Evolutionary conservation across 2,888 invertebrate genomes (phyloP), one percentile per base, ranked within the genome.

Genomic region (Strigamia crassipes): DNA sequence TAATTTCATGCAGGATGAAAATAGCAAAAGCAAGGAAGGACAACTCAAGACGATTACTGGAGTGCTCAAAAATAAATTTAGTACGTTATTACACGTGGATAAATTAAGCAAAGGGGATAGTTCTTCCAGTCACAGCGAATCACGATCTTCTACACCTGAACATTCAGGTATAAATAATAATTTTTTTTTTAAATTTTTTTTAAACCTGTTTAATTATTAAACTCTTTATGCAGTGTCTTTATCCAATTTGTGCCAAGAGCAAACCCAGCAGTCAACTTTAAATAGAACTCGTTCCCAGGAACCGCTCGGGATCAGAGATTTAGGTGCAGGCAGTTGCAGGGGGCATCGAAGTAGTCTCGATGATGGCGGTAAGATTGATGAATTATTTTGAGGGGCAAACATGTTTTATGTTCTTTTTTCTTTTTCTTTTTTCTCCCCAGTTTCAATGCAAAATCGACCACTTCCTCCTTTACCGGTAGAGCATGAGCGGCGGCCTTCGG

Each of bases 111-210:
- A 78, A 78, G 42, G 38, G 1, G 42, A 38, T 34, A 78, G 78
- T 66, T 66, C 66, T 9, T 66, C 66, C 9, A 66, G 66, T 66
- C 66, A 27, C 23, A 66, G 66, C 15, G 66, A 23, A 21, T 83
- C 83, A 18, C 21, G 79, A 13, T 83, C 83, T 41, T 82, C 82
- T 13, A 83, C 80, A n/a, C 81, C 82, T 46, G 66, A 66, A 13
- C 66, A 66, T 66, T 9, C 66, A 15, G 66, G 66, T 66, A 66
- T 6, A 23, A 23, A 66, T 23, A 10, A 18, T 61, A 18, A 56
- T 56, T 18, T 13, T 61, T 13, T 61, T 13, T 66, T 34, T 34
- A 34, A 34, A 34, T 21, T 15, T 13, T 66, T 34, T 34, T 5
- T 5, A 34, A 61, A 46, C 42, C 42, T 21, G 13, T 66, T 66